Conservation (phyloP, 2,797 vertebrate genomes). For the Ctenopoma kingsleyae region DNA sequence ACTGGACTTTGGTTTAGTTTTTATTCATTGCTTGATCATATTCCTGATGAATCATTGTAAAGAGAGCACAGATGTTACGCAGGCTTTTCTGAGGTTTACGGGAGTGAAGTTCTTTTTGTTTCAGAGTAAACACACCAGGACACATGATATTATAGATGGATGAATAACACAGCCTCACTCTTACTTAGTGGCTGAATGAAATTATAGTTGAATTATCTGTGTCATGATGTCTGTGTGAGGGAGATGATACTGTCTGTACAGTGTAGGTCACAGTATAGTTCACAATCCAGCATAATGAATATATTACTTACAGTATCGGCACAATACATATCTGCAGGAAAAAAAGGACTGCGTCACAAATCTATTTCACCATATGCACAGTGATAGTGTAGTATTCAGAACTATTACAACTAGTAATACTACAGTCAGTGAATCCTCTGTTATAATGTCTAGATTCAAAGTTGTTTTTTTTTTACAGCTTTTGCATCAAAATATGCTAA, state of each 20-base stretch:
- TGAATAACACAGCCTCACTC: not conserved
- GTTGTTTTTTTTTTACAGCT: no score
- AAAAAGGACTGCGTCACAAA: no score
- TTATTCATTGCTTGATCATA: not conserved
- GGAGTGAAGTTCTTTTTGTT: not conserved
- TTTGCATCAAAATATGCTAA: no score
- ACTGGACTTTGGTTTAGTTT: slow-evolving; percentile 14
- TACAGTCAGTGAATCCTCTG: no score
- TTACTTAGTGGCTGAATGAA: not conserved
- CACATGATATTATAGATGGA: not conserved
- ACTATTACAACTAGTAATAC: no score
- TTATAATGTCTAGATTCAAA: no score
- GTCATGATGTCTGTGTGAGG: not conserved
- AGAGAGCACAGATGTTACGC: not conserved
- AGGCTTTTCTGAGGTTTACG: not conserved
- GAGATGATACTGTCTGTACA: not conserved
- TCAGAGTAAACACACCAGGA: not conserved
- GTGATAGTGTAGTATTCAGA: no score
- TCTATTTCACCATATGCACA: no score
- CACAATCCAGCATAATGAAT: no score
- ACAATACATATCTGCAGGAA: no score
- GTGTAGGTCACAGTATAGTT: no score
- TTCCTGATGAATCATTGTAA: slow-evolving; percentile 7
- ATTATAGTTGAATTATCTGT: not conserved
- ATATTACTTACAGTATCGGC: not conserved